These are phyloP conservation scores for Pocillopora meandrina DNA, from an alignment of 92 coral and sea anemone species.

Conservation along the genomic window DNA sequence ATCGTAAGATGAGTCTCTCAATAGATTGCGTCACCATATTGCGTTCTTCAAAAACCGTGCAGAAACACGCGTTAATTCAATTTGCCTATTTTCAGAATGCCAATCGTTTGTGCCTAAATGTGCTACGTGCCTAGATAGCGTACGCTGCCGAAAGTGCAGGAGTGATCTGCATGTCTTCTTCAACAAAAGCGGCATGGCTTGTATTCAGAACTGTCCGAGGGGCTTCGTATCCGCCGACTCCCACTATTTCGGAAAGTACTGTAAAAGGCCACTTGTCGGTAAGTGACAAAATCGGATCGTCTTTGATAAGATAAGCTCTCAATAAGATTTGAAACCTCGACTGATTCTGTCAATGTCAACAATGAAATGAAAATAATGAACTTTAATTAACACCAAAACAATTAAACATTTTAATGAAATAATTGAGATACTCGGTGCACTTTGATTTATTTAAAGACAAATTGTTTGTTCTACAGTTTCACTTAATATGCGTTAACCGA, in stretches of 20 bases:
- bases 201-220: constrained; percentile 34
- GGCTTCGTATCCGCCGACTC: constrained; percentile 21
- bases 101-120: constrained; percentile 54
- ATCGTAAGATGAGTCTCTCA: too few species aligned
- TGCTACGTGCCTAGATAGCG: constrained; percentile 59
- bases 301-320: not conserved
- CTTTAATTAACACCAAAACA: too few species aligned
- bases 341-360: too few species aligned
- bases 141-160: constrained; percentile 58
- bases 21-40: too few species aligned
- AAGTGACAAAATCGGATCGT: not conserved
- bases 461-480: too few species aligned
- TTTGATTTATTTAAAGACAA: too few species aligned
- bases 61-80: not conserved
- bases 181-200: constrained; percentile 39
- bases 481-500: too few species aligned
- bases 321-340: not conserved
- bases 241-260: constrained; percentile 39
- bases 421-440: too few species aligned
- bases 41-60: too few species aligned
- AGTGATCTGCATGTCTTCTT: constrained; percentile 47
- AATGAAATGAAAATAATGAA: too few species aligned
- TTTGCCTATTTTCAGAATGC: constrained; percentile 38
- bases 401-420: too few species aligned
- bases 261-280: constrained; percentile 33